phyloP scores from a whole-genome alignment of 2,888 invertebrate species.

The Orchesellides sinensis region DNA sequence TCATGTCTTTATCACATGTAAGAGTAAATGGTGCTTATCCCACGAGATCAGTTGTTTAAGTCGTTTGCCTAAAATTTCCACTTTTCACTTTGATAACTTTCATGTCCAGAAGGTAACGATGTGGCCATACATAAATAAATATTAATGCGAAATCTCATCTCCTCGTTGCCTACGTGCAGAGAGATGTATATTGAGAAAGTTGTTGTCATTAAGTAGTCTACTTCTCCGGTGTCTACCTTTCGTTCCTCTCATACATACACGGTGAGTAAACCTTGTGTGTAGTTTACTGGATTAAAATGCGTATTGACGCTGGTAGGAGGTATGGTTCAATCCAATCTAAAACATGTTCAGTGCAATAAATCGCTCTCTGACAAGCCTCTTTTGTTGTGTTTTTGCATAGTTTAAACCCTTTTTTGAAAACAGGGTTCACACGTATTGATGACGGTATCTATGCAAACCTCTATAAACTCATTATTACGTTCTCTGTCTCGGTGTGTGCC shows the following conservation, averaged over 20 bases:
- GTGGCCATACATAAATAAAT: constrained; percentile 32
- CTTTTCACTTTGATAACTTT: constrained; percentile 45
- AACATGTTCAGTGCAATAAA: constrained; percentile 63
- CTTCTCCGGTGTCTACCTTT: not conserved
- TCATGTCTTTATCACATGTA: not conserved
- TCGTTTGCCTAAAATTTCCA: constrained; percentile 19
- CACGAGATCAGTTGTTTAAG: not conserved
- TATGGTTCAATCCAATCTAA: constrained; percentile 47
- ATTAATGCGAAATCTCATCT: constrained; percentile 25
- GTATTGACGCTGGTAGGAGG: constrained; percentile 52
- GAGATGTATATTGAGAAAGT: not conserved
- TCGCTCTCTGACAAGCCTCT: constrained; percentile 60
- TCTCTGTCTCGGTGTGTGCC: not conserved
- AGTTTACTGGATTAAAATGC: constrained; percentile 48
- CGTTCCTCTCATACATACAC: not conserved
- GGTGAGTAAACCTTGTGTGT: not conserved
- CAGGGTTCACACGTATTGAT: constrained; percentile 41
- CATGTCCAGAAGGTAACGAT: constrained; percentile 58
- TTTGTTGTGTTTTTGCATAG: constrained; percentile 53
- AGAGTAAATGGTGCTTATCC: constrained; percentile 8
- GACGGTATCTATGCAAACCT: not conserved
- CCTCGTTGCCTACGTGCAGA: not conserved
- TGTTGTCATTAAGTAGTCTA: not conserved
- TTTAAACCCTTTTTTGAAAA: constrained; percentile 19
- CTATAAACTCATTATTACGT: not conserved